Percentiles rank a stretch among this genome's conserved stretches.
Conservation (phyloP, 1,140 invertebrate species). For the Hyphantria cunea region DNA sequence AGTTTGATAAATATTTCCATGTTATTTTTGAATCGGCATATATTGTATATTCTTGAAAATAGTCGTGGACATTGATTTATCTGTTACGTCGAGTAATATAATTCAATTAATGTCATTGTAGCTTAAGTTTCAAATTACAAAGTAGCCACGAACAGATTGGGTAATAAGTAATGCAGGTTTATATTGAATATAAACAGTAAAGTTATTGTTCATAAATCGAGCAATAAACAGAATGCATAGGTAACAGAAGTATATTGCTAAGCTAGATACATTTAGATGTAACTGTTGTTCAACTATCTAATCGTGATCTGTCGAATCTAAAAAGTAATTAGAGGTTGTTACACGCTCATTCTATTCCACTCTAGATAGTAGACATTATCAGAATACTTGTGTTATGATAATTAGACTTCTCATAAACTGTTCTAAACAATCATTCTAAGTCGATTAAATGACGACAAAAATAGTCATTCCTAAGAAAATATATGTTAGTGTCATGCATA, state of each 20-base stretch:
- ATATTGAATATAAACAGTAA: conserved; percentile 19
- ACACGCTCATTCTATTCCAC: too few relatives aligned
- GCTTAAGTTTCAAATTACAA: conserved; percentile 9
- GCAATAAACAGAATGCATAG: conserved; percentile 12
- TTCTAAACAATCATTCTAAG: too few relatives aligned
- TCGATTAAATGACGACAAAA: too few relatives aligned
- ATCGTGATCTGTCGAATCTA: too few relatives aligned
- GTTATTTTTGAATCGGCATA: conserved; percentile 13
- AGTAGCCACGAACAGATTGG: conserved; percentile 1
- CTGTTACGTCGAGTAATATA: not conserved
- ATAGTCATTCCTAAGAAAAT: too few relatives aligned
- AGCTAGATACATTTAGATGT: too few relatives aligned
- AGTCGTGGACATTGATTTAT: not conserved
- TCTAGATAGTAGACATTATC: too few relatives aligned
- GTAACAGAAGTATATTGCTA: not conserved
- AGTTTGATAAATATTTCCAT: conserved; percentile 20
- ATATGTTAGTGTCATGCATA: too few relatives aligned
- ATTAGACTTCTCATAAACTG: too few relatives aligned
- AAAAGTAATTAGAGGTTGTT: too few relatives aligned
- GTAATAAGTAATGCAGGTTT: conserved; percentile 8
- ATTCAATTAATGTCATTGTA: not conserved
- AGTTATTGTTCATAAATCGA: conserved; percentile 11
- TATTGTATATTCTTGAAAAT: not conserved
- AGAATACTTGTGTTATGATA: too few relatives aligned
- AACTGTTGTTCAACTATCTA: too few relatives aligned